These are phyloP conservation scores for Prietella phreatophila DNA, from an alignment of 2,113 vertebrate genomes.

Conservation along the genomic window DNA sequence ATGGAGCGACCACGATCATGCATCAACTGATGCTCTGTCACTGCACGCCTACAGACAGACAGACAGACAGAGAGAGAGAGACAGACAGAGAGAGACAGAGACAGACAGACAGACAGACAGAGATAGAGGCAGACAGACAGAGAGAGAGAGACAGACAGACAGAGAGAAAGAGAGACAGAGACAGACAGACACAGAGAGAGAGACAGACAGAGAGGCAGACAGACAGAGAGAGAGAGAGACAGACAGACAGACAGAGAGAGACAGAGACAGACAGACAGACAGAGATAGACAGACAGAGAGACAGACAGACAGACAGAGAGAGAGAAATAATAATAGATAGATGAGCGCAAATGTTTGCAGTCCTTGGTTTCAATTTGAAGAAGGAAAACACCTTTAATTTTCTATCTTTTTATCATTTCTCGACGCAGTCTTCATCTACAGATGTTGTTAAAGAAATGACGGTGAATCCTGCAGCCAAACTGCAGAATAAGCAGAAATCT, in stretches of 20 bases:
- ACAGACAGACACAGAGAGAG: not conserved
- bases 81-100: not conserved
- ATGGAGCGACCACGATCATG: constrained; percentile 73
- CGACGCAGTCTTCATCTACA: not conserved
- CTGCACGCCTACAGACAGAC: constrained; percentile 68
- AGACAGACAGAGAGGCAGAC: not conserved
- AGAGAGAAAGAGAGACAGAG: not conserved
- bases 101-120: not conserved
- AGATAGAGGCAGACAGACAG: not conserved
- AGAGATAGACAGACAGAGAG: not conserved
- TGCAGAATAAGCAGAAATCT: not conserved
- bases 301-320: not conserved
- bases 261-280: not conserved
- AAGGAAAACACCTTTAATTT: not conserved
- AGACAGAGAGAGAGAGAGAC: not conserved
- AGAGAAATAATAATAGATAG: not conserved
- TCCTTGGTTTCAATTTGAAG: not conserved
- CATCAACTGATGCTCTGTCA: constrained; percentile 79
- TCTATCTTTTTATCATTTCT: not conserved
- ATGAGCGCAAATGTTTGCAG: not conserved
- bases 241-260: not conserved
- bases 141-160: not conserved
- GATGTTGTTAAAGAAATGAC: not conserved
- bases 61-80: not conserved
- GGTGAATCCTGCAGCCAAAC: not conserved